Evolutionary conservation across 1,140 invertebrate genomes (phyloP).

Genomic region (Philopotamus ludificatus): DNA sequence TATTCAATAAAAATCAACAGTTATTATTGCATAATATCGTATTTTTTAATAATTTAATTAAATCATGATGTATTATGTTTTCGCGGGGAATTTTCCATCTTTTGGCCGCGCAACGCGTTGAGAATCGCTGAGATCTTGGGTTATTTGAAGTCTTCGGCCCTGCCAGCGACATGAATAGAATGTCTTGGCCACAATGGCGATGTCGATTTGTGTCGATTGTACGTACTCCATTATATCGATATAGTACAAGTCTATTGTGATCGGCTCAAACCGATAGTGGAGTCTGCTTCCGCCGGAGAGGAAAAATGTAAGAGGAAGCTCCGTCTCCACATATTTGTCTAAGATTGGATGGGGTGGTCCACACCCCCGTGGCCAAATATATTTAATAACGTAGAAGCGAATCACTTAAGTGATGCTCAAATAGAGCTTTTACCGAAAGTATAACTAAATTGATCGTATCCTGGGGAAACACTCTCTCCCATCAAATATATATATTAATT

Average conservation of each 20-base stretch:
- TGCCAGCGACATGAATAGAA: constrained; percentile 29
- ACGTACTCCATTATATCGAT: constrained; percentile 37
- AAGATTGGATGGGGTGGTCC: neutral
- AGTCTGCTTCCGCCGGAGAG: neutral
- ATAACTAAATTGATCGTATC: too few species aligned
- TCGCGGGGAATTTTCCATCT: too few species aligned
- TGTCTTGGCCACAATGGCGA: constrained; percentile 36
- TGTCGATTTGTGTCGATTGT: constrained; percentile 35
- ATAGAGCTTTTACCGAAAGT: too few species aligned
- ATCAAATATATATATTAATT: too few species aligned
- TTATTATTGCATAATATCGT: too few species aligned
- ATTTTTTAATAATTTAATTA: too few species aligned
- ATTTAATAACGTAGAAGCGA: neutral
- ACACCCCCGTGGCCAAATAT: constrained; percentile 9
- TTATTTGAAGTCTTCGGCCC: constrained; percentile 31
- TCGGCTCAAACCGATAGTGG: constrained; percentile 13
- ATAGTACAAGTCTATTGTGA: constrained; percentile 30
- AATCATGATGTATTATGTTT: too few species aligned
- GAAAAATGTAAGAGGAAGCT: neutral
- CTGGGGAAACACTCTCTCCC: too few species aligned
- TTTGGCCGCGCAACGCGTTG: neutral
- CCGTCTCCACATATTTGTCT: neutral
- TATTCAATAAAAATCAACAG: too few species aligned
- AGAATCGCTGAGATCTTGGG: constrained; percentile 9
- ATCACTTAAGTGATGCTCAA: too few species aligned